Evolutionary conservation across 2,888 invertebrate species (phyloP).

Genomic region (Dendrolimus houi): DNA sequence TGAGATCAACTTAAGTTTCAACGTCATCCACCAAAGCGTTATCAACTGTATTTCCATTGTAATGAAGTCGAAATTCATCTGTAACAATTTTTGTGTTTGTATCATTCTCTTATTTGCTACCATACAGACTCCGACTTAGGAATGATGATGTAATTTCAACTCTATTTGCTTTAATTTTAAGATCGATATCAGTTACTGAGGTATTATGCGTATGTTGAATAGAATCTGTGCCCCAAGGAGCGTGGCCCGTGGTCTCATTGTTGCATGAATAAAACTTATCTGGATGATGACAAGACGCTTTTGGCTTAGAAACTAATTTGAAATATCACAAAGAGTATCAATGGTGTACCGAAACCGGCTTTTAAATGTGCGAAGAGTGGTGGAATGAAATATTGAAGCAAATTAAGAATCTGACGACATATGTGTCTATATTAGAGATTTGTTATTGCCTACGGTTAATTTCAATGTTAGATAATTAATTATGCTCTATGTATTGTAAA

Average conservation of each 20-base stretch:
- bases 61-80: constrained; percentile 41
- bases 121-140: constrained; percentile 44
- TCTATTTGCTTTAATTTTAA: constrained; percentile 42
- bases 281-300: constrained; percentile 67
- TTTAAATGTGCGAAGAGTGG: constrained; percentile 57
- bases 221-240: constrained; percentile 51
- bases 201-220: constrained; percentile 10
- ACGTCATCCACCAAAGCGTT: constrained; percentile 18
- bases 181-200: constrained; percentile 38
- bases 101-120: constrained; percentile 40
- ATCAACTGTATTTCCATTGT: constrained; percentile 32
- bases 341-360: constrained; percentile 65
- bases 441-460: no score
- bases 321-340: constrained; percentile 70
- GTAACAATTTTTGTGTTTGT: constrained; percentile 25
- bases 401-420: not conserved
- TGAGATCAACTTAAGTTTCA: constrained; percentile 19
- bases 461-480: no score
- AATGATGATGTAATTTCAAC: constrained; percentile 48
- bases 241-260: constrained; percentile 64
- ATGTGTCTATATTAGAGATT: no score
- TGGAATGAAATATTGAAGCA: constrained; percentile 10
- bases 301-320: constrained; percentile 72
- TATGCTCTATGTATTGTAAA: no score
- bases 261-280: constrained; percentile 67